These are phyloP conservation scores for Serilophus lunatus DNA, from an alignment of 2,113 vertebrate species.

Conservation along the genomic window DNA sequence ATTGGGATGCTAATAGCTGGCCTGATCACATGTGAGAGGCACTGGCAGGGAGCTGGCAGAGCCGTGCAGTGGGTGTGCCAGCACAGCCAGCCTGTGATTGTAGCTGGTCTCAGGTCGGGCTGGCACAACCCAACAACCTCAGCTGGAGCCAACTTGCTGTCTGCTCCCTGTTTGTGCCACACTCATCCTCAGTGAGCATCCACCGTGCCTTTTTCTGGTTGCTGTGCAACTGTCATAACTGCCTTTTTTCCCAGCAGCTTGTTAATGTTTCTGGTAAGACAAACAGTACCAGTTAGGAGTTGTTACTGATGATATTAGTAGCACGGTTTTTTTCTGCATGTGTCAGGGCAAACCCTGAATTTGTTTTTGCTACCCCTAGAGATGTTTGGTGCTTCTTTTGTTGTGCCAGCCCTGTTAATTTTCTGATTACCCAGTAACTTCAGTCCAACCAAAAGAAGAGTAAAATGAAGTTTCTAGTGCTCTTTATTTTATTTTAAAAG, in stretches of 20 bases:
- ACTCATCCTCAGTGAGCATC: not conserved
- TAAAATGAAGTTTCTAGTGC: not conserved
- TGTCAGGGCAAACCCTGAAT: not conserved
- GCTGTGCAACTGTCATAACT: not conserved
- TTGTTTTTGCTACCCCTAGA: not conserved
- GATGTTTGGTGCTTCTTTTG: not conserved
- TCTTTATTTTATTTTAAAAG: not conserved
- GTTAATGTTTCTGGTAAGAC: not conserved
- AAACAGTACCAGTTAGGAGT: not conserved
- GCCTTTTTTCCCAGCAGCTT: not conserved
- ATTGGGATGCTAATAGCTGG: not conserved
- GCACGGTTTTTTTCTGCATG: not conserved
- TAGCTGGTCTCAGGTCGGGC: not conserved
- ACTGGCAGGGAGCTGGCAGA: not conserved
- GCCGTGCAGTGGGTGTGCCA: fast-evolving
- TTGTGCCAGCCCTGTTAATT: not conserved
- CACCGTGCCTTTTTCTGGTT: not conserved
- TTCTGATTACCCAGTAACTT: not conserved
- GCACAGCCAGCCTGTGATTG: not conserved
- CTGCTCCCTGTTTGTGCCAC: not conserved
- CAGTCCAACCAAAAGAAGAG: not conserved
- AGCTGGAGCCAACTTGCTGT: not conserved
- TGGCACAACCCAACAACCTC: not conserved
- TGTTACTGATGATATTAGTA: not conserved
- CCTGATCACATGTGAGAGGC: not conserved